Percentiles rank a stretch among this genome's conserved stretches.
These are phyloP conservation scores for Notospermus geniculatus DNA, from an alignment of 1,140 invertebrate species.

Conservation along the genomic window DNA sequence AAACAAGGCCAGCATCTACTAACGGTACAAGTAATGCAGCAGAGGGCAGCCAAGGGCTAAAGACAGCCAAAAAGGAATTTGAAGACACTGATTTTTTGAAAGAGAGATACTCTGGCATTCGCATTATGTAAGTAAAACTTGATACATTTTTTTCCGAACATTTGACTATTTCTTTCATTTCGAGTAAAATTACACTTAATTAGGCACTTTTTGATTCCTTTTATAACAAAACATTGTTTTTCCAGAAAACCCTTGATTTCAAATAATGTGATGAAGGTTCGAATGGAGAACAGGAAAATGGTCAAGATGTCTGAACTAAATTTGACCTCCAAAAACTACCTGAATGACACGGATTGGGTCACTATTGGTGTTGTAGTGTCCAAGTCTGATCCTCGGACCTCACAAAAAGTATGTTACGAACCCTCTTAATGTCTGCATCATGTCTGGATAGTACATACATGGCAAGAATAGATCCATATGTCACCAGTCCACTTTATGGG, in stretches of 20 bases:
- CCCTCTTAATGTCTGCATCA: too few species aligned
- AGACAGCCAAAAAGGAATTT: conserved; percentile 18
- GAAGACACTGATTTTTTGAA: conserved; percentile 33
- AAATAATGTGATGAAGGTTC: conserved; percentile 65
- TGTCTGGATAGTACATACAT: too few species aligned
- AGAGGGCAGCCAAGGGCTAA: conserved; percentile 16
- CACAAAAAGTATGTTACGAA: conserved; percentile 67
- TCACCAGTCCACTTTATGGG: too few species aligned
- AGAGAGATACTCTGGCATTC: conserved; percentile 76
- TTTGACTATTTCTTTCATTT: too few species aligned
- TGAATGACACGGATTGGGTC: conserved; percentile 74
- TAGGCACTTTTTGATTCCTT: too few species aligned
- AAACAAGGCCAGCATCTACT: neutral
- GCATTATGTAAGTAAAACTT: conserved; percentile 60
- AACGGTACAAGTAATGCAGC: conserved; percentile 1
- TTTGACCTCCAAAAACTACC: conserved; percentile 44
- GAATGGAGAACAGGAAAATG: conserved; percentile 69
- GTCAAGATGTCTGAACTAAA: conserved; percentile 68
- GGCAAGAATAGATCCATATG: too few species aligned
- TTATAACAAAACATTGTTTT: conserved; percentile 55
- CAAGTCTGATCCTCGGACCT: conserved; percentile 71
- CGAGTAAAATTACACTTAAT: too few species aligned
- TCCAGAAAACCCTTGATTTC: conserved; percentile 76
- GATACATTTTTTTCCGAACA: too few species aligned
- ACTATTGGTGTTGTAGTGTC: conserved; percentile 79